Percentiles rank a stretch among this genome's conserved stretches.
phyloP scores from a whole-genome alignment of 2,113 vertebrate genomes.

The Podocnemis expansa region DNA sequence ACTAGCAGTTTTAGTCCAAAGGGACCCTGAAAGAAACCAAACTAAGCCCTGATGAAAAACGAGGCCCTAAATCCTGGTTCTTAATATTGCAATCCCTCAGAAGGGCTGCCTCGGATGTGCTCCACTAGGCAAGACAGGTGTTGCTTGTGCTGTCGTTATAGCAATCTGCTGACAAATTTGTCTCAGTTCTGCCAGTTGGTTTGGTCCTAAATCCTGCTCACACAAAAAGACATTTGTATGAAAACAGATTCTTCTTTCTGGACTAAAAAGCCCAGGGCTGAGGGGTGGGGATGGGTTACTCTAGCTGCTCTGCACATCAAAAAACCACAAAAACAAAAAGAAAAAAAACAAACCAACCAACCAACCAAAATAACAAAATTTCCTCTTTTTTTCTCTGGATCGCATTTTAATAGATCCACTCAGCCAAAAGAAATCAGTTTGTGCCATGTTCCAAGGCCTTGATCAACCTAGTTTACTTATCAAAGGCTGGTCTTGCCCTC shows the following conservation, averaged over 20 bases:
- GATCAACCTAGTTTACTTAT: not conserved
- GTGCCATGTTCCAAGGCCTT: not conserved
- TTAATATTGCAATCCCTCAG: not conserved
- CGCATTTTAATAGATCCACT: not conserved
- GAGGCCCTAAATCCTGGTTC: not conserved
- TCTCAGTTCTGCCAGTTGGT: slow-evolving; percentile 9
- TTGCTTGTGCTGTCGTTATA: not conserved
- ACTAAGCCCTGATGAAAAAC: not conserved
- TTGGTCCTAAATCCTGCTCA: not conserved
- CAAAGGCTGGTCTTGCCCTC: not conserved
- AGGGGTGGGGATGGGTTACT: not conserved
- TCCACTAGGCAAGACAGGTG: not conserved
- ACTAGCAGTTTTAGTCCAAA: not conserved
- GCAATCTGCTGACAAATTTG: slow-evolving; percentile 57
- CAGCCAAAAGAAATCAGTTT: not conserved
- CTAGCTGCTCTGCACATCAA: not conserved
- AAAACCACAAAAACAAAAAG: not conserved
- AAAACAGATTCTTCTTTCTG: not conserved
- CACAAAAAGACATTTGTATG: not conserved
- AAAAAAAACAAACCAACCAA: not conserved
- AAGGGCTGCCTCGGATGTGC: not conserved
- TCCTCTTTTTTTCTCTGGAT: not conserved
- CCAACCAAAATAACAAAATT: no score
- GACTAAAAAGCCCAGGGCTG: not conserved
- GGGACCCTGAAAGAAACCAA: not conserved